Base-by-base conservation (phyloP, 2,797 vertebrate genomes). In the Channa striata region DNA sequence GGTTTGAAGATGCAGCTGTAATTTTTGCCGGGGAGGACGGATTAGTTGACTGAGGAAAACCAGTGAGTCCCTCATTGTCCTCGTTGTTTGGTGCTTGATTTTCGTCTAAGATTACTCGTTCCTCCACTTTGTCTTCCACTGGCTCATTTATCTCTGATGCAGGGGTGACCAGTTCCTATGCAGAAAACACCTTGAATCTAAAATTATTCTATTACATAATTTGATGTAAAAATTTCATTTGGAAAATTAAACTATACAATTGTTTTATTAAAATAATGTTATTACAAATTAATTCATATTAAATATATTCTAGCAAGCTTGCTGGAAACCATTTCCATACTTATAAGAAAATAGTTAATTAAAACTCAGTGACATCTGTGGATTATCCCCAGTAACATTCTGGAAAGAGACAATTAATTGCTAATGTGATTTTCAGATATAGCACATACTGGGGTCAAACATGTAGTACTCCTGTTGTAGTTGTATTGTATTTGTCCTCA, bases 1-100 rank as follows among this genome's bases (percentile, higher is more conserved):
- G 87, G 2, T 86, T 90, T 61, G 76, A 78, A 49, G 80, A 66
- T 13, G 40, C 63, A 30, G 77, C 50, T 59, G 82, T 83, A 50
- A 47, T 83, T 71, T 78, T 79, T 68, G 59, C 21, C 0, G 77
- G 73, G 25, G 82, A 80, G 19, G 77, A 72, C 58, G 58, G 73
- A 71, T 67, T 67, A 13, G 5, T 81, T 25, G 67, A 40, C 13
- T 78, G 77, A 63, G 44, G 49, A 49, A 67, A 74, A 68, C 10
- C 49, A 46, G 13, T 1, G 4, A 16, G 44, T 46, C 67, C 79
- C 44, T 85, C 67, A 11, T 49, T 8, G 4, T 74, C 53, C 13
- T 87, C 77, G 50, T 75, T n/a, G 2, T 30, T 25, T 50, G 51
- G 42, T 49, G 49, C 12, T 47, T 61, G 25, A 43, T 85, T 77